These are phyloP conservation scores for Physocephala rufipes DNA, from an alignment of 2,888 invertebrate genomes.

Conservation along the genomic window DNA sequence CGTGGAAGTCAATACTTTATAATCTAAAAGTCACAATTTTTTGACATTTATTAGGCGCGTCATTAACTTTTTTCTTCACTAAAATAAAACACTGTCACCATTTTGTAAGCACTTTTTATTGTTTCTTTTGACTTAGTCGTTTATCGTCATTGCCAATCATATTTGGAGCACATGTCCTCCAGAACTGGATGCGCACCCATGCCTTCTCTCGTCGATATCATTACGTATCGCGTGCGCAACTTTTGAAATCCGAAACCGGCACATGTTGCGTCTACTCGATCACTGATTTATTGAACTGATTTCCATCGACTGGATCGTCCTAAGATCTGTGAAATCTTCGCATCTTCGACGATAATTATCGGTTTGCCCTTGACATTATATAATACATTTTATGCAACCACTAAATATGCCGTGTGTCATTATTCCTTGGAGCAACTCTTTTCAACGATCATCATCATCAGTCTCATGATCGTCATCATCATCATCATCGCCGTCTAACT, in stretches of 20 bases:
- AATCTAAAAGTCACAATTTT: no score
- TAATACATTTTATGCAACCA: background rate
- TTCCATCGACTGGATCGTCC: constrained; percentile 18
- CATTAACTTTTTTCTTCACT: no score
- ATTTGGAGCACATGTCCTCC: no score
- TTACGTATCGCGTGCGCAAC: background rate
- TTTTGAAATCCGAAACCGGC: constrained; percentile 19
- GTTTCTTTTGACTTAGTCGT: no score
- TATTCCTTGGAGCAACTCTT: constrained; percentile 22
- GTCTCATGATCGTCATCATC: background rate
- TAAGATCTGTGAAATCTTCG: constrained; percentile 6
- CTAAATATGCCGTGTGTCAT: no score
- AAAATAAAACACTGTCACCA: no score
- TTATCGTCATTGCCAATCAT: no score
- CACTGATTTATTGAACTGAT: constrained; percentile 33
- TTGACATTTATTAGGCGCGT: no score
- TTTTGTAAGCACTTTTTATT: no score
- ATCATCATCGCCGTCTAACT: background rate
- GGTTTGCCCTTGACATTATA: constrained; percentile 24
- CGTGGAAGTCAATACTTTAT: no score
- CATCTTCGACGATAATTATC: background rate
- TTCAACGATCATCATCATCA: background rate
- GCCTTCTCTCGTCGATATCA: background rate
- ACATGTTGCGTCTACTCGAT: constrained; percentile 29
- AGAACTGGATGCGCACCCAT: background rate